Base-by-base conservation (phyloP, 2,888 invertebrate species). In the Muscina levida region DNA sequence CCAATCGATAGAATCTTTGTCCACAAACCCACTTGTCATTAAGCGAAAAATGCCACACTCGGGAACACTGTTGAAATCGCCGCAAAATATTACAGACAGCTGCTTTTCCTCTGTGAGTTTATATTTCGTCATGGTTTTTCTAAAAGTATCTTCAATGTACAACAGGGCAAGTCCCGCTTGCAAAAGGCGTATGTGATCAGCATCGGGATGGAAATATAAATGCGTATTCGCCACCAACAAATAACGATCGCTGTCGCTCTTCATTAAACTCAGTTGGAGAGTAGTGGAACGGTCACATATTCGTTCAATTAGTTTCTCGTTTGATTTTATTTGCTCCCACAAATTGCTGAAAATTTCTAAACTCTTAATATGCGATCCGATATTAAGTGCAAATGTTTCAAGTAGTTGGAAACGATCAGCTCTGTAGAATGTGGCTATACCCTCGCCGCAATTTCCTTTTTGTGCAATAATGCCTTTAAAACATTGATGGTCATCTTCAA, bases 21-120 rank as follows among this genome's bases (percentile, higher is more conserved):
- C 92, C 4, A 97, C 93, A 80, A 89, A 86, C 72, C 95, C 94
- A 48, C 93, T 92, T 0, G 95, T 95, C 90, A 96, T 94, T 70
- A 97, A 91, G 86, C 95, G 93, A 89, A 94, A 96, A 85, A 97
- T 93, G 0, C 96, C 97, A 88, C 94, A 95, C 68, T 94, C 93
- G 0, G 97, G 97, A 1, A 93, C 93, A 88, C 96, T 97, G 88
- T 98, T 98, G 86, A 98, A 97, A 89, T 98, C 98, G 0, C 98
- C 98, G 90, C 97, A 96, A 84, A 97, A 93, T 73, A 98, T 89
- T 0, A 97, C 86, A 1, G 94, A 93, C 31, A 96, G 91, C 42
- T 91, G 89, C n/a, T 89, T 86, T 0, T 89, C 85, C 4, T 90
- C 87, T 76, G 46, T 51, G 8, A 84, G 82, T 22, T 84, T 84